Conservation (phyloP, 2,797 vertebrate genomes). For the Peromyscus eremicus region DNA sequence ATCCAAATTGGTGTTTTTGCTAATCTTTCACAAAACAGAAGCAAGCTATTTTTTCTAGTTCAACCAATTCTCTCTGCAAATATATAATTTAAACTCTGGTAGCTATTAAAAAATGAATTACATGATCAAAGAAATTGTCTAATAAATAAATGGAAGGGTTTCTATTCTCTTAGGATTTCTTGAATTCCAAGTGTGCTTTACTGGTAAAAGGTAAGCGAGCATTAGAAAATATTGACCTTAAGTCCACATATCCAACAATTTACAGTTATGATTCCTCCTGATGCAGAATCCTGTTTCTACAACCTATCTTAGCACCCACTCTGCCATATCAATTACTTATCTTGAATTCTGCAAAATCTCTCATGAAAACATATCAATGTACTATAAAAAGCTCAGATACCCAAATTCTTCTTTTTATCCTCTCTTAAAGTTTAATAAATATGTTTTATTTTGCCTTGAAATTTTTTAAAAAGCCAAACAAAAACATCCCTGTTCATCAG, state of each 20-base stretch:
- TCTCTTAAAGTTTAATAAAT: constrained; percentile 37
- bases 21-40: constrained; percentile 62
- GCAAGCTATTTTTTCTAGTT: constrained; percentile 50
- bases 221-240: constrained; percentile 22
- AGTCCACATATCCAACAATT: constrained; percentile 21
- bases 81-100: constrained; percentile 58
- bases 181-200: constrained; percentile 50
- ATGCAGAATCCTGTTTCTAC: background rate
- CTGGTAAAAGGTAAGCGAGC: constrained; percentile 49
- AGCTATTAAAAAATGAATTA: constrained; percentile 66
- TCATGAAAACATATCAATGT: background rate
- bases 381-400: constrained; percentile 12
- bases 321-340: background rate
- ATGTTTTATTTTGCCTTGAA: constrained; percentile 45
- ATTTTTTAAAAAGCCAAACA: background rate
- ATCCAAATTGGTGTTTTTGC: constrained; percentile 23
- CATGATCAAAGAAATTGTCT: constrained; percentile 45
- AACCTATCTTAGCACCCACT: background rate
- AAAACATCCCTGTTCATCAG: background rate
- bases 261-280: background rate
- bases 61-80: constrained; percentile 47
- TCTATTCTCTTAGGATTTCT: constrained; percentile 56
- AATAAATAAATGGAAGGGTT: constrained; percentile 59
- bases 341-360: constrained; percentile 30
- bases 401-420: background rate